Evolutionary conservation across 92 coral and sea anemone genomes (phyloP).

Genomic region (Parazoanthus darwini): DNA sequence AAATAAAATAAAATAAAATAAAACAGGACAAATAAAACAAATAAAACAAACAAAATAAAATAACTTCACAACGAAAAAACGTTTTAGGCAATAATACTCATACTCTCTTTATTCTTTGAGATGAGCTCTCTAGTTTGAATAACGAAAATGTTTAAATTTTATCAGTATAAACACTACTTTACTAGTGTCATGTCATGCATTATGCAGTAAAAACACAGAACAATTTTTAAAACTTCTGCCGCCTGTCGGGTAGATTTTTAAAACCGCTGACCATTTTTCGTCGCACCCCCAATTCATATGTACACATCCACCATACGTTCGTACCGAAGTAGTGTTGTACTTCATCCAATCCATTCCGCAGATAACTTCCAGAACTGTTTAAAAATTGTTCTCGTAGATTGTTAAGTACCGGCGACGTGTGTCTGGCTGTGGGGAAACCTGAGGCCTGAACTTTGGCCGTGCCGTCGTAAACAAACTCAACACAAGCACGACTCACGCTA

Average conservation of each 20-base stretch:
- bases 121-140: no score
- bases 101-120: no score
- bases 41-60: no score
- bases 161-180: no score
- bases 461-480: neutral
- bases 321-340: neutral
- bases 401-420: neutral
- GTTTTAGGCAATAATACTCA: no score
- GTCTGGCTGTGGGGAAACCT: slow-evolving; percentile 20
- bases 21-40: no score
- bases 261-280: neutral
- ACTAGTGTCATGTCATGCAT: no score
- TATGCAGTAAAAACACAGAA: no score
- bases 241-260: neutral
- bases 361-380: neutral
- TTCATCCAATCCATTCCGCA: neutral
- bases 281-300: neutral
- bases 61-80: no score
- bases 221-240: no score
- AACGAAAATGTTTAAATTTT: no score
- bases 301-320: neutral
- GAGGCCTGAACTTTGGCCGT: neutral
- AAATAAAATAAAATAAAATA: no score
- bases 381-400: neutral
- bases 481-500: slow-evolving; percentile 1